Base-by-base conservation (phyloP, 2,888 invertebrate genomes). In the Carpatolechia fugitivella region DNA sequence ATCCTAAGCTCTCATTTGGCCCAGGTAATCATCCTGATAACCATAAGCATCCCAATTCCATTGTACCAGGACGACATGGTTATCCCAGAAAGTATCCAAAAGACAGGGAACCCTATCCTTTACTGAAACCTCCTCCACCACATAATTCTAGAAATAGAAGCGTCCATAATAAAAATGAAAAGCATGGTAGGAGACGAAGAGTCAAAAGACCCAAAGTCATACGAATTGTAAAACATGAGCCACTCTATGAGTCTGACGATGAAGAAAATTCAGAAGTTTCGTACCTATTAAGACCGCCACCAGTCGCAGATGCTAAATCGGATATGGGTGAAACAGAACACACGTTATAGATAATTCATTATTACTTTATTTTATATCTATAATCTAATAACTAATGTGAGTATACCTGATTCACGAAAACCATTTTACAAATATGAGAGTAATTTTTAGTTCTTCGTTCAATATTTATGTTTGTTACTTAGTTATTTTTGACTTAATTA, bases 101-200 rank as follows among this genome's bases (percentile, higher is more conserved):
- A 62, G 75, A 82, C 0, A 69, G 70, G 8, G 90, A 85, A 58
- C 91, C 90, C 1, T 86, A 90, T 60, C 89, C 87, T 11, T 64
- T 91, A 16, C 62, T 91, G 31, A 88, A 88, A 65, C 90, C 90
- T 31, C 90, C 91, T 40, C 84, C 88, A 4, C 78, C 75, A 1
- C 78, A 74, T n/a, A 65, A 60, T 4, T 58, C 72, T 14, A 71
- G 78, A 55, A 73, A 71, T 35, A 73, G 80, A 58, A 68, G 68
- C 38, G 65, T 63, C 33, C 71, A 70, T 53, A 69, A 70, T 36
- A 81, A 77, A 60, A 62, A 66, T 44, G 85, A 84, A 30, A 81
- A 78, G 56, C 70, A 74, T 51, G 70, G 66, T 41, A 76, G 82
- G 14, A 77, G 82, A 60, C 75, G 85, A 56, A 78, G 84, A 8